Conservation (phyloP, 2,888 invertebrate species). For the Apamea crenata region DNA sequence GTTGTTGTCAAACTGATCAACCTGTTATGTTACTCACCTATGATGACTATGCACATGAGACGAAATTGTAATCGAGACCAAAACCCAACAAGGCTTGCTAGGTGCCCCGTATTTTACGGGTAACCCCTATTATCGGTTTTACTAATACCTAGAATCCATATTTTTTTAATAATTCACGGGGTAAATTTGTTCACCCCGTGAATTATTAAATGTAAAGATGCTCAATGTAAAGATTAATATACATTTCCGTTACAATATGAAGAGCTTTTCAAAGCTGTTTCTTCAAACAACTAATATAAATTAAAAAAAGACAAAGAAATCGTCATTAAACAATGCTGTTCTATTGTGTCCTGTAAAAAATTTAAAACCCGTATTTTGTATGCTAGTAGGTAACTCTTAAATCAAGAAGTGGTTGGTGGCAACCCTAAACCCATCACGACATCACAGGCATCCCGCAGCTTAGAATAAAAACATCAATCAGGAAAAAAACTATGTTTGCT, state of each 20-base stretch:
- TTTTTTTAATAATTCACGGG: not conserved
- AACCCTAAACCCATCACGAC: not conserved
- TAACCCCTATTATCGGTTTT: not conserved
- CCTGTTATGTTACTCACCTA: constrained; percentile 45
- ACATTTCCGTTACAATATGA: not conserved
- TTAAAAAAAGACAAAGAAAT: too few relatives aligned
- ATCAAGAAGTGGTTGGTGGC: not conserved
- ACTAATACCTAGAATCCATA: not conserved
- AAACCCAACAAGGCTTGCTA: constrained; percentile 26
- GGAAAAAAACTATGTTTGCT: not conserved
- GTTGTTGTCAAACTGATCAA: constrained; percentile 40
- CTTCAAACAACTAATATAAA: not conserved
- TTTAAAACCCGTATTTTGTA: too few relatives aligned
- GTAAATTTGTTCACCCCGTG: too few relatives aligned
- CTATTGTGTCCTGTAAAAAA: not conserved
- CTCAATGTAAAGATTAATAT: not conserved
- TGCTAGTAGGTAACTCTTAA: not conserved
- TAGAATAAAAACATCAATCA: constrained; percentile 5
- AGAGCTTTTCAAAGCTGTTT: not conserved
- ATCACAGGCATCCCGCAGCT: not conserved
- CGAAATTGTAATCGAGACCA: constrained; percentile 7
- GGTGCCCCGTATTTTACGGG: not conserved
- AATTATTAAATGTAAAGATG: too few relatives aligned
- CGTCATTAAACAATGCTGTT: too few relatives aligned
- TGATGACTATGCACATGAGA: constrained; percentile 34